Evolutionary conservation across 2,888 invertebrate genomes (phyloP).

Genomic region (Zeuzera pyrina): DNA sequence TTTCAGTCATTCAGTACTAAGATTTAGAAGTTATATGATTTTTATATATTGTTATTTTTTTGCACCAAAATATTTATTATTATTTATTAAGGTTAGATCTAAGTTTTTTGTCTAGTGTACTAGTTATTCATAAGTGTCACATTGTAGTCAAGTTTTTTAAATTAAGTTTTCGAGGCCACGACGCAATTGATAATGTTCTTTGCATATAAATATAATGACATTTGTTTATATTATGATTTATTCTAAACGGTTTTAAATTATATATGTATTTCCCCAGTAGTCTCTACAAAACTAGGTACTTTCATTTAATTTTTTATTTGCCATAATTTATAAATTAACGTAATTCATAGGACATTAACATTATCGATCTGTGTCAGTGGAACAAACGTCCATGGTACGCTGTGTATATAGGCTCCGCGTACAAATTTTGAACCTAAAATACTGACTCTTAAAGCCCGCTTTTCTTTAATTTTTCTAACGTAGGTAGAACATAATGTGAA

Average conservation of each 20-base stretch:
- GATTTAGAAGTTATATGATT: conserved; percentile 41
- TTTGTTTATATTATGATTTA: too few species aligned
- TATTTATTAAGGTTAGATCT: conserved; percentile 56
- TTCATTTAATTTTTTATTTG: neutral
- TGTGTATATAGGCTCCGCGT: conserved; percentile 70
- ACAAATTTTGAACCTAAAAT: conserved; percentile 66
- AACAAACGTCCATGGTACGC: conserved; percentile 72
- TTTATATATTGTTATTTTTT: conserved; percentile 43
- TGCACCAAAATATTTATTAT: conserved; percentile 64
- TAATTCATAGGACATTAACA: conserved; percentile 26
- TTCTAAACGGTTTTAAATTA: too few species aligned
- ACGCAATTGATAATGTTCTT: conserved; percentile 37
- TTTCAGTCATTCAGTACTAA: conserved; percentile 46
- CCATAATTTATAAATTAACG: neutral
- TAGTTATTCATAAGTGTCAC: conserved; percentile 66
- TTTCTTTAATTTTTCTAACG: conserved; percentile 66
- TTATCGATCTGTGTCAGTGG: conserved; percentile 42
- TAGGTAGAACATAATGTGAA: conserved; percentile 72
- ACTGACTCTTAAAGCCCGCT: conserved; percentile 62
- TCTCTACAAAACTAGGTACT: too few species aligned
- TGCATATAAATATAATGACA: too few species aligned
- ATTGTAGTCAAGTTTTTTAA: conserved; percentile 57
- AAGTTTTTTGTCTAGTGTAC: conserved; percentile 65
- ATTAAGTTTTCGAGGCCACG: conserved; percentile 61
- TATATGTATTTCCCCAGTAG: too few species aligned